Percentiles rank a stretch among this genome's conserved stretches.
phyloP scores from a whole-genome alignment of 2,797 vertebrate genomes.

The Tarsius wallacei region DNA sequence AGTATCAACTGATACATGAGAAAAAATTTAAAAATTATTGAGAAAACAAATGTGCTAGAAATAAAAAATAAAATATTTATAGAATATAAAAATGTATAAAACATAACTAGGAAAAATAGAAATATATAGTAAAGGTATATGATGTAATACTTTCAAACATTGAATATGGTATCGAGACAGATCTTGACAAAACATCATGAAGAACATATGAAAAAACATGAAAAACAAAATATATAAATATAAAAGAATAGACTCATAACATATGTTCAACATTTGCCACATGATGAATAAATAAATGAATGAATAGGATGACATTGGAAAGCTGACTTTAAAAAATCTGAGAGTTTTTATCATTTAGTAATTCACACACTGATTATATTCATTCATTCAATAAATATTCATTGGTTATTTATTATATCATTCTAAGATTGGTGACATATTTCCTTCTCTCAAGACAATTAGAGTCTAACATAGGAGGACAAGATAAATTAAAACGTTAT shows the following conservation, averaged over 20 bases:
- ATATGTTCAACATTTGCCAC: not conserved
- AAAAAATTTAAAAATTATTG: conserved; percentile 25
- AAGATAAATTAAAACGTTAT: not conserved
- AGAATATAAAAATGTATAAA: not conserved
- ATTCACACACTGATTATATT: not conserved
- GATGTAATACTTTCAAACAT: not conserved
- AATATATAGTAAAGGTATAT: not conserved
- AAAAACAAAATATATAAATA: not conserved
- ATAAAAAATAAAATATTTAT: not conserved
- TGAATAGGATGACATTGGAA: not conserved
- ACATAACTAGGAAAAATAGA: not conserved
- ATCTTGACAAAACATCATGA: not conserved
- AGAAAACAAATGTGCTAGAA: not conserved
- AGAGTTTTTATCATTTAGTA: not conserved
- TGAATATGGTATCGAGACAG: not conserved
- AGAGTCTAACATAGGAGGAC: not conserved
- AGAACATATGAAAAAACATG: not conserved
- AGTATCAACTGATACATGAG: not conserved
- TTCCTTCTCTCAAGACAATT: not conserved
- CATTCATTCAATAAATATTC: not conserved
- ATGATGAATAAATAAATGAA: not conserved
- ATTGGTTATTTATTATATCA: not conserved
- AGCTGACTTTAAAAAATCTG: not conserved
- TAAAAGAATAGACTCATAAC: not conserved
- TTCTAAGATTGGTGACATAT: not conserved